Evolutionary conservation across 2,113 vertebrate species (phyloP).

Genomic region (Dromaius novaehollandiae): DNA sequence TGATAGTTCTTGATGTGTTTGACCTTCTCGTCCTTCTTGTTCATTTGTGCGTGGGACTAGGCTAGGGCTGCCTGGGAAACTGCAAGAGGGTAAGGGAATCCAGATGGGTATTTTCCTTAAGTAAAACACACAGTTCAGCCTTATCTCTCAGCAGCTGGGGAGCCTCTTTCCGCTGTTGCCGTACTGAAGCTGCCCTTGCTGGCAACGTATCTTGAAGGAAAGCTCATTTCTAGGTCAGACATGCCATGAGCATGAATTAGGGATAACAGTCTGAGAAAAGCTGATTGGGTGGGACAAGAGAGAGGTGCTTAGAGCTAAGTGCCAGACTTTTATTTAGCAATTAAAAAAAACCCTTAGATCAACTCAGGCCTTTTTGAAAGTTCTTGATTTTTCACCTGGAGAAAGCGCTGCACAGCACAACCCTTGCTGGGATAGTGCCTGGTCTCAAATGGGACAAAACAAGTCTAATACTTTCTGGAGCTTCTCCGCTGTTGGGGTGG

Average conservation of each 20-base stretch:
- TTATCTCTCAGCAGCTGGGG: background rate
- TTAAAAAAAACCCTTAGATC: background rate
- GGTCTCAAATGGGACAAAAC: background rate
- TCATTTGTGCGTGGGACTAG: background rate
- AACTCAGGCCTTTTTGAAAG: background rate
- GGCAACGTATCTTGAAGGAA: background rate
- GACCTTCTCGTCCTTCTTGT: background rate
- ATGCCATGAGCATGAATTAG: background rate
- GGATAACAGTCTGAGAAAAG: background rate
- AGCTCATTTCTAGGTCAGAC: background rate
- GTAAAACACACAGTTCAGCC: background rate
- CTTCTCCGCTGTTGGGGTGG: background rate
- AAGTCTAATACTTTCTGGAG: background rate
- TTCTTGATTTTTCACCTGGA: background rate
- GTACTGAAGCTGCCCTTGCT: background rate
- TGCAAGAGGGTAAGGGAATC: background rate
- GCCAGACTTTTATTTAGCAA: no score
- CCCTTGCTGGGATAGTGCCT: background rate
- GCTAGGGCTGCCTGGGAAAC: background rate
- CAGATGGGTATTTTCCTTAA: background rate
- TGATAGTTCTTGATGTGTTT: background rate
- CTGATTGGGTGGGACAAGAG: background rate
- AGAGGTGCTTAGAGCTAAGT: background rate
- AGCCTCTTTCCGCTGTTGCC: background rate
- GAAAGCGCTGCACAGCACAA: background rate